These are phyloP conservation scores for Drosophila nr. perissopoda DNA, from an alignment of 2,888 invertebrate species.

Conservation along the genomic window DNA sequence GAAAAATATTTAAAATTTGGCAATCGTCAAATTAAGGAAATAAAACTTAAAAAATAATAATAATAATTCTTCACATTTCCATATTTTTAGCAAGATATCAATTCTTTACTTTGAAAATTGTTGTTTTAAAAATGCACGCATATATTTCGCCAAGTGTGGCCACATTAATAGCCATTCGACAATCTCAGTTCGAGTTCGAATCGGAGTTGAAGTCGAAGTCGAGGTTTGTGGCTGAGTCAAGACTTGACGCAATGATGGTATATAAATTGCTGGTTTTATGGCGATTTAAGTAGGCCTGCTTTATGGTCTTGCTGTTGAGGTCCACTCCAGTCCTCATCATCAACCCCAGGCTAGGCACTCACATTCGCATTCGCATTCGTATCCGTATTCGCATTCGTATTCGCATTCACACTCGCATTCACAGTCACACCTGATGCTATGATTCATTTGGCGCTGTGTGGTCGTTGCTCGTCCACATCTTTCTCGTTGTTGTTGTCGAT, in stretches of 20 bases:
- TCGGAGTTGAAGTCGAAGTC: background rate
- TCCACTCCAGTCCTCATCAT: slow-evolving; percentile 19
- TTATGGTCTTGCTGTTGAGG: slow-evolving; percentile 61
- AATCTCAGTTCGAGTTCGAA: slow-evolving; percentile 6
- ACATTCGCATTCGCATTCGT: slow-evolving; percentile 18
- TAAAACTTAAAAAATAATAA: background rate
- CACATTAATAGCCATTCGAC: background rate
- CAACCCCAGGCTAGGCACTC: slow-evolving; percentile 9
- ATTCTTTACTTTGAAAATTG: too few relatives aligned
- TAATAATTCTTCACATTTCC: background rate
- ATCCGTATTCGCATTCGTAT: slow-evolving; percentile 2
- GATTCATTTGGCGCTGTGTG: slow-evolving; percentile 72
- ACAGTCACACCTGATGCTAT: slow-evolving; percentile 44
- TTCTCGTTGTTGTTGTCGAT: slow-evolving; percentile 4
- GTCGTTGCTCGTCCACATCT: slow-evolving; percentile 50
- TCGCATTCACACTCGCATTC: slow-evolving; percentile 27
- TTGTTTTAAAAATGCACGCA: background rate
- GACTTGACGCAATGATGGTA: slow-evolving; percentile 55
- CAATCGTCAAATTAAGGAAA: background rate
- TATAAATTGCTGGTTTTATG: slow-evolving; percentile 83
- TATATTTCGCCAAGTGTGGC: slow-evolving; percentile 3
- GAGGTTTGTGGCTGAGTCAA: slow-evolving; percentile 5
- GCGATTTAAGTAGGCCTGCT: slow-evolving; percentile 80
- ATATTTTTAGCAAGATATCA: background rate
- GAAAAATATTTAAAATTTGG: background rate